Percentiles rank a stretch among this genome's conserved stretches.
phyloP scores from a whole-genome alignment of 1,140 invertebrate species.

The Aphelinus certus region DNA sequence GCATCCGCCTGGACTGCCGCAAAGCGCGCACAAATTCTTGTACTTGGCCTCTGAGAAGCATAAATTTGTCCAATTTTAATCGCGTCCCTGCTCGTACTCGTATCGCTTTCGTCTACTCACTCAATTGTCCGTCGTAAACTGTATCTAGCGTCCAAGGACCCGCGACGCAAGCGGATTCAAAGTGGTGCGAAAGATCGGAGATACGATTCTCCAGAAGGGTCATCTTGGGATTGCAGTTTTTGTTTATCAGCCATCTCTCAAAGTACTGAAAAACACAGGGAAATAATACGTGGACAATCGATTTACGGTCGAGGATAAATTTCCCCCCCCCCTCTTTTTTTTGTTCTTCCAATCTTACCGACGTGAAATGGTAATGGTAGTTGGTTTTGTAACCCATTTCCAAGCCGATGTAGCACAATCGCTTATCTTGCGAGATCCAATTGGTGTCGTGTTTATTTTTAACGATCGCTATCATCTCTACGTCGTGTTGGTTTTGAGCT shows the following conservation, averaged over 20 bases:
- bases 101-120: constrained; percentile 62
- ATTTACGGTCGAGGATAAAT: not conserved
- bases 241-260: constrained; percentile 74
- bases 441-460: constrained; percentile 69
- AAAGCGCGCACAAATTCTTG: constrained; percentile 75
- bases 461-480: constrained; percentile 77
- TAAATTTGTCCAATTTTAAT: too few species aligned
- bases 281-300: constrained; percentile 20
- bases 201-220: constrained; percentile 79
- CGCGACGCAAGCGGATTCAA: constrained; percentile 80
- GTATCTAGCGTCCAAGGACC: constrained; percentile 81
- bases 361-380: constrained; percentile 29
- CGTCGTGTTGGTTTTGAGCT: constrained; percentile 43
- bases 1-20: constrained; percentile 71
- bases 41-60: constrained; percentile 72
- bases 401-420: constrained; percentile 80
- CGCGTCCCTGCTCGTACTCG: too few species aligned
- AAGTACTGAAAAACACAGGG: constrained; percentile 70
- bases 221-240: constrained; percentile 71
- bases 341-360: constrained; percentile 37
- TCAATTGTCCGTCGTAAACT: constrained; percentile 72
- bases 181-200: constrained; percentile 74
- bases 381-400: constrained; percentile 65
- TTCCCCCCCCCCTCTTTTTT: not conserved
- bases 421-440: constrained; percentile 73